Base-by-base conservation (phyloP, 2,888 invertebrate genomes). In the Digitonthophagus gazella region DNA sequence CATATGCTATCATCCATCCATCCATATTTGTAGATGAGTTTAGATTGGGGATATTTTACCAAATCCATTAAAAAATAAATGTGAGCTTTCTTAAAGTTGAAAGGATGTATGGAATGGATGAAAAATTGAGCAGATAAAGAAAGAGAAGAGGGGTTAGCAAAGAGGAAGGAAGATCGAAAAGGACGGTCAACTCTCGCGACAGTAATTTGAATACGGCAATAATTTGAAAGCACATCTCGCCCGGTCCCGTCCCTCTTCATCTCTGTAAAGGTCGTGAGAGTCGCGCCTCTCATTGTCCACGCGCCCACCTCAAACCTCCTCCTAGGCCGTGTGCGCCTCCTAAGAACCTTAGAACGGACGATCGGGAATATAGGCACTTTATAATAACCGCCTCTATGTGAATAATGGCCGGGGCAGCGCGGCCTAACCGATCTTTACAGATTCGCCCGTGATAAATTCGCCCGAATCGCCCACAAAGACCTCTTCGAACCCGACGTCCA, bases 241-340 rank as follows among this genome's bases (percentile, higher is more conserved):
- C 72, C 69, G 70, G 28, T 44, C 28, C 11, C 28, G 28, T 44
- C 28, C 28, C 28, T 44, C 28, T 44, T 44, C 28, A 8, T 44
- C 28, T 8, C 28, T 44, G 11, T 44, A 44, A 71, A 71, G 71
- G 72, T 73, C 73, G 73, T 73, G 73, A 73, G 70, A 58, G 71
- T 73, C 73, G 68, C 71, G 68, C 73, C 73, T 73, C 66, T 70
- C 71, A 73, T 73, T 73, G 73, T 73, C 73, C 73, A 73, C 73
- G 71, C 73, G 69, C 73, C 68, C 69, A 71, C 70, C 70, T 66
- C n/a, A n/a, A n/a, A n/a, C 66, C 28, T 67, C 67, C 69, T 65
- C 70, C 67, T 70, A 70, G 66, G 66, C 67, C 58, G 28, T 11
- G 28, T 44, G 11, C 28, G 28, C 28, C 28, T 68, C n/a, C n/a